These are phyloP conservation scores for Murina feae DNA, from an alignment of 2,113 vertebrate species.

Conservation along the genomic window DNA sequence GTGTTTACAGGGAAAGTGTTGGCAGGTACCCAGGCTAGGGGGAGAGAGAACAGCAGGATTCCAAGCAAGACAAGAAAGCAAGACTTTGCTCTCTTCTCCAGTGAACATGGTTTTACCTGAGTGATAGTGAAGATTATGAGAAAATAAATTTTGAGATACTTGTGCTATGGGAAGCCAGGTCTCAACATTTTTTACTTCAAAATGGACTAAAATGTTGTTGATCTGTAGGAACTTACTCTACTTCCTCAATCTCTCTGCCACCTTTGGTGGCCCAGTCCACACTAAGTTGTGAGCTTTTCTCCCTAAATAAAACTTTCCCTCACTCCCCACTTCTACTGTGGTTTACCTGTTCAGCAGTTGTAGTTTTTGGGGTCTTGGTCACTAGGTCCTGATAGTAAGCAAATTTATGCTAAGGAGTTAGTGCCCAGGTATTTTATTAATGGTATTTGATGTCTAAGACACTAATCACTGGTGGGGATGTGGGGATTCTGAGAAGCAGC, in stretches of 20 bases:
- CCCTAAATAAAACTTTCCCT: not conserved
- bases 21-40: not conserved
- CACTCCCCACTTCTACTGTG: accelerated
- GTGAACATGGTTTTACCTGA: not conserved
- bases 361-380: not conserved
- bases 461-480: not conserved
- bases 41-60: not conserved
- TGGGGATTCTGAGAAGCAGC: not conserved
- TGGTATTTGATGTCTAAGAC: not conserved
- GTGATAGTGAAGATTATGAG: not conserved
- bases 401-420: not conserved
- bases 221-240: not conserved
- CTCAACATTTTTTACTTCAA: not conserved
- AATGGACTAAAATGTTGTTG: not conserved
- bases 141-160: not conserved
- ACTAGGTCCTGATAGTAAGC: not conserved
- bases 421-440: not conserved
- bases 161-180: not conserved
- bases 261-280: not conserved
- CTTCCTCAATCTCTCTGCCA: not conserved
- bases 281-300: not conserved
- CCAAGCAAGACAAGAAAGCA: not conserved
- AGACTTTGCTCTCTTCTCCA: not conserved
- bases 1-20: not conserved
- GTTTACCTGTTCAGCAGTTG: not conserved